Conservation (phyloP, 2,888 invertebrate genomes). For the Agonum fuliginosum region DNA sequence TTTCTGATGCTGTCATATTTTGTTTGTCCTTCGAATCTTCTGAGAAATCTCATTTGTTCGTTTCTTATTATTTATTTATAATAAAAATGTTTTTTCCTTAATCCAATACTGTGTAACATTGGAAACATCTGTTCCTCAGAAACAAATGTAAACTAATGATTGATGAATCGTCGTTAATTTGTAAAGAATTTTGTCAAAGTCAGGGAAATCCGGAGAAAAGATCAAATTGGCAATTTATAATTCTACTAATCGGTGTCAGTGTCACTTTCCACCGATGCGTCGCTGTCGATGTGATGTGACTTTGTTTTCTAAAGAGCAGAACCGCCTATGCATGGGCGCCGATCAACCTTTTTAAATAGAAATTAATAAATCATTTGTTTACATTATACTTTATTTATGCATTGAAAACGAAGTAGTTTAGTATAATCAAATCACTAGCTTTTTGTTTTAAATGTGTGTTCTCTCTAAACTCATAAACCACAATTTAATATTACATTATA, state of each 20-base stretch:
- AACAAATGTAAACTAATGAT: neutral
- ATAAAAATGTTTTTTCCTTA: neutral
- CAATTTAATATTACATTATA: no score
- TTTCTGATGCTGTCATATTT: no score
- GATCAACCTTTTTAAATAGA: no score
- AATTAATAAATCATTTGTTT: no score
- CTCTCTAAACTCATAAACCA: no score
- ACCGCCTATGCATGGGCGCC: neutral
- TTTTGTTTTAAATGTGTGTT: no score
- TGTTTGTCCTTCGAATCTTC: no score
- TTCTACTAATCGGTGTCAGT: conserved; percentile 8
- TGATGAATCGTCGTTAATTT: neutral
- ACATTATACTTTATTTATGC: no score
- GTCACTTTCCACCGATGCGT: conserved; percentile 23
- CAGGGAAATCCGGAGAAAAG: neutral
- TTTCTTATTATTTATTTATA: no score
- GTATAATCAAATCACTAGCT: no score
- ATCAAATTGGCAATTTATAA: neutral
- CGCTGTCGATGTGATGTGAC: neutral
- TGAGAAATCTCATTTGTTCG: no score
- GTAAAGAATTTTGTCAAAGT: neutral
- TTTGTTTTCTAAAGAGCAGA: conserved; percentile 30
- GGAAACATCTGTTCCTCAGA: neutral
- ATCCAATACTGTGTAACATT: neutral
- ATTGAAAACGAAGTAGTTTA: no score